Evolutionary conservation across 2,888 invertebrate genomes (phyloP), one percentile per base, ranked within the genome.

Genomic region (Andrena trimmerana): DNA sequence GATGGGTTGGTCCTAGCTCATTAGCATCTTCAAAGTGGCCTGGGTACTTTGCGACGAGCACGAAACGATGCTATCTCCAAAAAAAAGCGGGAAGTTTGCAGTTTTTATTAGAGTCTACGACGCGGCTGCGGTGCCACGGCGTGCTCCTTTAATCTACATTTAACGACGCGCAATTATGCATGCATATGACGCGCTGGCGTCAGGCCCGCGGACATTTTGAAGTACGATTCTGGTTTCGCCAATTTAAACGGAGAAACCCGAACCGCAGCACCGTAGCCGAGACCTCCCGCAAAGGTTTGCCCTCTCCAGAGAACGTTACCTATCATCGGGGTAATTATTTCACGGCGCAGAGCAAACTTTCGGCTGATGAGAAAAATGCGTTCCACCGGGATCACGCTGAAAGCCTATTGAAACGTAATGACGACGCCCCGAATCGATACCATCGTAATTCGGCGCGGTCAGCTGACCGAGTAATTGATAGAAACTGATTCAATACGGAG

Each of bases 291-390:
- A 80, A 80, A 80, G 24, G 33, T 67, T 80, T 71, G 20, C 33
- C n/a, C 10, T 16, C 4, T 7, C 33, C 42, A 36, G 60, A 42
- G 60, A 27, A 29, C 24, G 27, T 48, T 27, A 31, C 0, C 13
- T n/a, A n/a, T 2, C 31, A 42, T 42, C 42, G 42, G 42, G 13
- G 52, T 72, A 81, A 81, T 81, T 81, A 63, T 81, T 72, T 59
- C 8, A 20, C 60, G 57, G 33, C 24, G 48, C 2, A 1, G 10
- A 48, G 27, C 16, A 65, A 69, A 70, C 69, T 36, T 10, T 27
- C 24, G 7, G 3, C 20, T 13, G 10, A 62, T 27, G n/a, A 29
- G 13, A 33, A 60, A 67, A n/a, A 62, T n/a, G 1, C 36, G 1
- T 20, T 3, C 27, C 24, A 3, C 2, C 3, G 1, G 20, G 29